These are phyloP conservation scores for Agonopterix heracliana DNA, from an alignment of 2,888 invertebrate species.

Conservation along the genomic window DNA sequence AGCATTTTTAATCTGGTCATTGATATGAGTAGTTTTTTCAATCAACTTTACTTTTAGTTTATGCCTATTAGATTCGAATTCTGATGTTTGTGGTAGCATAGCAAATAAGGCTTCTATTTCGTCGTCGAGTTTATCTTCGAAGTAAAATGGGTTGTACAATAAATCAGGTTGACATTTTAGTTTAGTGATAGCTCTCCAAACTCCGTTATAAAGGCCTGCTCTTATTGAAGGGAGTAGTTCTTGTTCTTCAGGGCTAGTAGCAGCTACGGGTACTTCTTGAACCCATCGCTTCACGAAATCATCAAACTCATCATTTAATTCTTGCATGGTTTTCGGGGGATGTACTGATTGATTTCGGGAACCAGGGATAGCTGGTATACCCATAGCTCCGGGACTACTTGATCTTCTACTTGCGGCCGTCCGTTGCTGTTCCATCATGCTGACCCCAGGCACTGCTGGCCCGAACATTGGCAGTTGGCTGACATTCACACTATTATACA, in stretches of 20 bases:
- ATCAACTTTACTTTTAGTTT: conserved; percentile 39
- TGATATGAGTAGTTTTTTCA: conserved; percentile 34
- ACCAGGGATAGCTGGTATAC: not conserved
- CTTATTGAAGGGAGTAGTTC: conserved; percentile 30
- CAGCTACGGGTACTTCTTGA: conserved; percentile 34
- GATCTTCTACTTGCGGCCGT: not conserved
- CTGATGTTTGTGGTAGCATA: conserved; percentile 36
- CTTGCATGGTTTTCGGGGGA: conserved; percentile 9
- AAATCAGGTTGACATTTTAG: conserved; percentile 36
- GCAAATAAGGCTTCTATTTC: conserved; percentile 47
- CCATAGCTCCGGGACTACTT: conserved; percentile 1
- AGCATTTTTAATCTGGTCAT: conserved; percentile 24
- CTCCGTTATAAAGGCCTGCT: conserved; percentile 37
- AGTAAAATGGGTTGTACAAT: conserved; percentile 36
- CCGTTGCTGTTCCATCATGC: not conserved
- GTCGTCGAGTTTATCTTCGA: conserved; percentile 46
- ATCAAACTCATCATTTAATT: conserved; percentile 34
- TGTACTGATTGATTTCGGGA: not conserved
- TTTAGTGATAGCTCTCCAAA: conserved; percentile 44
- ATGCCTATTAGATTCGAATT: conserved; percentile 30
- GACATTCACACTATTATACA: not conserved
- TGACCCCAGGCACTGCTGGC: not conserved
- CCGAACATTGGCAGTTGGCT: conserved; percentile 6
- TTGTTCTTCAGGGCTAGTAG: conserved; percentile 18
- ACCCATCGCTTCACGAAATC: conserved; percentile 41